A percentile compares a stretch with the other conserved stretches of the same genome.
These are phyloP conservation scores for Pristionchus japonicus DNA, from an alignment of 2,888 invertebrate genomes.

Conservation along the genomic window DNA sequence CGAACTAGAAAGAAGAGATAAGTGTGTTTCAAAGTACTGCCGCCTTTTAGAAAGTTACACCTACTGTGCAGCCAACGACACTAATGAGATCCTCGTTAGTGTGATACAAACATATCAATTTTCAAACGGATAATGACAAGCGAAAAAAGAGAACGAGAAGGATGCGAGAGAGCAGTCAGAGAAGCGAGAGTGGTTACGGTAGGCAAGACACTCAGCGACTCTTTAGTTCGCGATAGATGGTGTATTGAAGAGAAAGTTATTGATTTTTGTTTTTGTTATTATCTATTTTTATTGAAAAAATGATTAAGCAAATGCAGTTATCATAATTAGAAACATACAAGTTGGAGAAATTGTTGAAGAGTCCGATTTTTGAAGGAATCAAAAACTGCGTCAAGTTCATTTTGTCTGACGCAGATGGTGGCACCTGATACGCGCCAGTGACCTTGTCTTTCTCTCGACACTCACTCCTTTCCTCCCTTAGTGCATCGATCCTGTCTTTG, in stretches of 20 bases:
- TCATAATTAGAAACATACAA: neutral
- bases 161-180: neutral
- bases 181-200: neutral
- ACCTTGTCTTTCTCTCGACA: conserved; percentile 29
- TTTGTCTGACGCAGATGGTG: neutral
- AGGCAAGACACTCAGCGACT: neutral
- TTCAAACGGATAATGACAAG: neutral
- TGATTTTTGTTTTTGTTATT: neutral
- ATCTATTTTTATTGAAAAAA: neutral
- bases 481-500: conserved; percentile 41
- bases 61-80: too few species aligned
- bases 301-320: neutral
- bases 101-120: neutral
- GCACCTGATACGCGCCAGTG: neutral
- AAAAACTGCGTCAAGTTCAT: neutral
- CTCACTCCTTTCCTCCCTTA: conserved; percentile 25
- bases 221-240: too few species aligned
- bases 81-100: neutral
- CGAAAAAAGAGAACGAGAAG: neutral
- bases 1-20: neutral
- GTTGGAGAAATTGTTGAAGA: too few species aligned
- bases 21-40: neutral
- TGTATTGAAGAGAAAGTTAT: too few species aligned
- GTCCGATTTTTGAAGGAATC: neutral
- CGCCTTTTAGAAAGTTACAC: too few species aligned